Conservation (phyloP, 2,113 vertebrate genomes). For the Brienomyrus longianalis region DNA sequence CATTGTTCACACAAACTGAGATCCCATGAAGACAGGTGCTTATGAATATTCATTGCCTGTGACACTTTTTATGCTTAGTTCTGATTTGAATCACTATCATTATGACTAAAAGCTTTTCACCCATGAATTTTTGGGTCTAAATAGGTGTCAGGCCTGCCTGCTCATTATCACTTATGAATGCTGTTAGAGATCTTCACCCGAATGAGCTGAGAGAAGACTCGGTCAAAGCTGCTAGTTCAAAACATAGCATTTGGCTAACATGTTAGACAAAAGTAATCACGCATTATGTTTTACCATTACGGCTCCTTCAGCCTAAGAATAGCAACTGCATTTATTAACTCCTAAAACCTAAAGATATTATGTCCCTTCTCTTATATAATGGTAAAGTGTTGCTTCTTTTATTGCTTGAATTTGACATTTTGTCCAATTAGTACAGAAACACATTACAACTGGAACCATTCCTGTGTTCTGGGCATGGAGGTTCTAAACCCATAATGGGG, state of each 20-base stretch:
- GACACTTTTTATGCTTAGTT: not conserved
- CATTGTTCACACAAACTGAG: conserved; percentile 7
- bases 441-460: not conserved
- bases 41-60: conserved; percentile 8
- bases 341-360: not conserved
- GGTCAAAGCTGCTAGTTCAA: not conserved
- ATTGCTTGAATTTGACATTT: not conserved
- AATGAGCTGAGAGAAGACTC: not conserved
- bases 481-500: not conserved
- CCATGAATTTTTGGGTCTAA: not conserved
- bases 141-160: not conserved
- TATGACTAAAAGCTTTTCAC: conserved; percentile 1
- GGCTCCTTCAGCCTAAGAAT: not conserved
- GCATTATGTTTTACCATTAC: not conserved
- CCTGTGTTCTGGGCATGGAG: not conserved
- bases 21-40: conserved; percentile 11
- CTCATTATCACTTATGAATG: not conserved
- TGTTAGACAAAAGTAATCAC: not conserved
- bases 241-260: not conserved
- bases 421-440: not conserved
- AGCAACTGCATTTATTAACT: conserved; percentile 1
- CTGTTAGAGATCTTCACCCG: not conserved
- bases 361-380: not conserved
- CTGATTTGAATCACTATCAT: conserved; percentile 9
- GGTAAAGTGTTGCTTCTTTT: not conserved